Evolutionary conservation across 2,888 invertebrate genomes (phyloP).

Genomic region (Rhamphomyia laevipes): DNA sequence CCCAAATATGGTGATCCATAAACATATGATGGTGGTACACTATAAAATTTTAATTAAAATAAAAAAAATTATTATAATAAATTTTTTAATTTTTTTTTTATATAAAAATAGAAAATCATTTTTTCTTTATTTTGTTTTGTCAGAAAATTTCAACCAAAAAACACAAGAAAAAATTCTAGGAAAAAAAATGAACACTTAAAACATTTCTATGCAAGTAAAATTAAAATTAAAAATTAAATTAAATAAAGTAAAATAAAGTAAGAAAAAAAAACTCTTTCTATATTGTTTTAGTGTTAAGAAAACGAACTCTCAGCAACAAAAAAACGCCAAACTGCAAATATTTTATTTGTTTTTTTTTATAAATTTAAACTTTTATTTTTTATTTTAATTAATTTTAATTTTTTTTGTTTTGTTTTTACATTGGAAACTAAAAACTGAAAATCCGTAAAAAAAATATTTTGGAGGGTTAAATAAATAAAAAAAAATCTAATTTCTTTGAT

Average conservation of each 20-base stretch:
- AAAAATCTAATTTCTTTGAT: too few species aligned
- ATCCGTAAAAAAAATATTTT: too few species aligned
- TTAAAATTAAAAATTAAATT: constrained; percentile 1
- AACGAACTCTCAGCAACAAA: constrained; percentile 18
- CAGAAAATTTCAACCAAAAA: constrained; percentile 4
- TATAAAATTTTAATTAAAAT: constrained; percentile 31
- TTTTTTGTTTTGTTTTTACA: too few species aligned
- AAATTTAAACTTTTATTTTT: background rate
- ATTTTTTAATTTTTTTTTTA: background rate
- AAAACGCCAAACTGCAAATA: constrained; percentile 17
- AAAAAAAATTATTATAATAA: background rate
- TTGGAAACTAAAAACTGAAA: too few species aligned
- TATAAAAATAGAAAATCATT: constrained; percentile 13
- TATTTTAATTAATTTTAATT: too few species aligned
- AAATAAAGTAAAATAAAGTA: constrained; percentile 12
- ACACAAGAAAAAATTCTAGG: background rate
- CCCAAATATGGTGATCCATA: constrained; percentile 59
- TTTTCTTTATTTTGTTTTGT: constrained; percentile 5
- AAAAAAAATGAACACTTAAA: constrained; percentile 1
- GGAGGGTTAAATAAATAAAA: too few species aligned
- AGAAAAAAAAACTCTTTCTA: constrained; percentile 9
- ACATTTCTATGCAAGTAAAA: constrained; percentile 5
- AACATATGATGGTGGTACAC: constrained; percentile 66
- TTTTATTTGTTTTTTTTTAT: background rate
- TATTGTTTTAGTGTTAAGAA: constrained; percentile 14